Conservation (phyloP, 2,113 vertebrate genomes). For the Benitochromis conjunctus region DNA sequence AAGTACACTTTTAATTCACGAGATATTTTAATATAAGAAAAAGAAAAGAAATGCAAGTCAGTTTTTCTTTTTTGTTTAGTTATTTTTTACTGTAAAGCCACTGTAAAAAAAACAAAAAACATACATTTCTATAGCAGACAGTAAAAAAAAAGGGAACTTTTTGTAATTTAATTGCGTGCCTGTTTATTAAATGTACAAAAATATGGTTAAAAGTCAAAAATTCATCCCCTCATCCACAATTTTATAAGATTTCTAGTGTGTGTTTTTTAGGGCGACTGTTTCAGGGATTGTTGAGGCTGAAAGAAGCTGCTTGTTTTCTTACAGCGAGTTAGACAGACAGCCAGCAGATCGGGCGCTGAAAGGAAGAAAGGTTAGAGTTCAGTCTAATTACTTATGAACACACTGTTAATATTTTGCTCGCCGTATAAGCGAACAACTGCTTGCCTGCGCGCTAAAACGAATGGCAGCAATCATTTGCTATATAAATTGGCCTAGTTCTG, state of each 20-base stretch:
- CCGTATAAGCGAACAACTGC: background rate
- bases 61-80: background rate
- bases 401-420: background rate
- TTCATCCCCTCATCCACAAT: background rate
- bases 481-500: conserved; percentile 14
- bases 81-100: background rate
- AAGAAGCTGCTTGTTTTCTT: background rate
- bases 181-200: background rate
- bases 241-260: background rate
- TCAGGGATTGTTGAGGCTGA: background rate
- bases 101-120: background rate
- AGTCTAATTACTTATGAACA: background rate
- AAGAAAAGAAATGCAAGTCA: background rate
- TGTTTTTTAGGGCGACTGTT: background rate
- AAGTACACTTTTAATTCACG: background rate
- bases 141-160: background rate
- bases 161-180: background rate
- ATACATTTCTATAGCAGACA: background rate
- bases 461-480: background rate
- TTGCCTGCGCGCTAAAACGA: background rate
- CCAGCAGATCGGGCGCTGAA: background rate
- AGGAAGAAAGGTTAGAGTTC: background rate
- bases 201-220: background rate
- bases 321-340: background rate
- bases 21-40: background rate